phyloP scores from a whole-genome alignment of 2,113 vertebrate genomes.

The Cairina moschata region DNA sequence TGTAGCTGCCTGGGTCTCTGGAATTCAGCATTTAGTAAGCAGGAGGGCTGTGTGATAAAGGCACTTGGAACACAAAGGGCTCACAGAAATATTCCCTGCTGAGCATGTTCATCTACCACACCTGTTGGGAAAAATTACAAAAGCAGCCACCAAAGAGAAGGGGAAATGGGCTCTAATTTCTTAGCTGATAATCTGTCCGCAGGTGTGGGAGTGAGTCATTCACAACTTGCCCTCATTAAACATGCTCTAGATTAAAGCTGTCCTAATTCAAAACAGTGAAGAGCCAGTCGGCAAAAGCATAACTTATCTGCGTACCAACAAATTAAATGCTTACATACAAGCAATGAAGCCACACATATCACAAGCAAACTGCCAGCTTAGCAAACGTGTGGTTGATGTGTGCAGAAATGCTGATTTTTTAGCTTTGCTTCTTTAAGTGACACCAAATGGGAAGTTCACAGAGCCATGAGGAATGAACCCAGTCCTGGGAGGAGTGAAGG shows the following conservation, averaged over 20 bases:
- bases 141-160: neutral
- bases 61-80: neutral
- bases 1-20: neutral
- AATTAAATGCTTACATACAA: neutral
- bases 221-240: neutral
- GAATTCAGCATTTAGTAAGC: neutral
- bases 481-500: neutral
- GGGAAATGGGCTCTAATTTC: neutral
- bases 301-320: neutral
- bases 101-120: neutral
- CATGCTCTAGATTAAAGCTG: neutral
- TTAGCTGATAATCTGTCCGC: neutral
- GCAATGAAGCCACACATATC: rapidly evolving
- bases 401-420: neutral
- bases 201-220: neutral
- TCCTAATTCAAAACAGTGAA: neutral
- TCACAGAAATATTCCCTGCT: neutral
- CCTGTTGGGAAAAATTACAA: neutral
- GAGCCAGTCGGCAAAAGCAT: neutral
- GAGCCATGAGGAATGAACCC: neutral
- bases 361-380: neutral
- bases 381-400: neutral
- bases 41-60: neutral
- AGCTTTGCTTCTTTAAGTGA: neutral
- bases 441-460: neutral